Percentiles rank a stretch among this genome's conserved stretches.
Evolutionary conservation across 2,797 vertebrate species (phyloP).

Genomic region (Leucoraja ocellata): DNA sequence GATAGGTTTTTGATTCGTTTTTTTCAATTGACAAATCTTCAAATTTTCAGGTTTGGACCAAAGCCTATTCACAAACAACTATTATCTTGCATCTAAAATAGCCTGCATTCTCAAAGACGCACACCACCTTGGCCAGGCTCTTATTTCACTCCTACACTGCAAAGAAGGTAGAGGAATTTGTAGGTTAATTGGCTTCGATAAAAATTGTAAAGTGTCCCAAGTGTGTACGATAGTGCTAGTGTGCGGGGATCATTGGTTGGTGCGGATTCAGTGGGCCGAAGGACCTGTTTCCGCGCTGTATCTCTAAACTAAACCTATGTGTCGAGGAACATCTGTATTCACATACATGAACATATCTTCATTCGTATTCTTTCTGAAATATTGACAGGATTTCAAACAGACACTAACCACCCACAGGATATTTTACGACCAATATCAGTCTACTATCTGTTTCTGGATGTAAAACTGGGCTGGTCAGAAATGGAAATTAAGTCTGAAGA

Average conservation of each 20-base stretch:
- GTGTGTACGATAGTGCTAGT: too few relatives aligned
- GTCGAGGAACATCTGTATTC: background rate
- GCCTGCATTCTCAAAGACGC: too few relatives aligned
- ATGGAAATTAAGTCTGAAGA: background rate
- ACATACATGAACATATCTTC: background rate
- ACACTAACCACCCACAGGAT: background rate
- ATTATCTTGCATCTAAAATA: background rate
- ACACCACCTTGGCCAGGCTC: too few relatives aligned
- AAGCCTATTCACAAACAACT: background rate
- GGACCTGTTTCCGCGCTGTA: too few relatives aligned
- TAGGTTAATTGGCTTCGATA: too few relatives aligned
- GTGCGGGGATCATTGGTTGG: too few relatives aligned
- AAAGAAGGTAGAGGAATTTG: too few relatives aligned
- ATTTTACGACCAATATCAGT: background rate
- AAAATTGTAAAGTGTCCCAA: too few relatives aligned
- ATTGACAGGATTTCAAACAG: background rate
- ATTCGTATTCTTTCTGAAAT: background rate
- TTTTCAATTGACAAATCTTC: background rate
- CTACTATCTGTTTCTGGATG: too few relatives aligned
- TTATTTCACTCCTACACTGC: too few relatives aligned
- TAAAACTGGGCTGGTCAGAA: background rate
- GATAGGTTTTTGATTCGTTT: background rate
- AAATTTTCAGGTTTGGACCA: slow-evolving; percentile 8
- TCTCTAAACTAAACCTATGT: too few relatives aligned
- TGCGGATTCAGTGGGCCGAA: too few relatives aligned